Conservation (phyloP, 1,140 invertebrate species). For the Coelopa frigida region DNA sequence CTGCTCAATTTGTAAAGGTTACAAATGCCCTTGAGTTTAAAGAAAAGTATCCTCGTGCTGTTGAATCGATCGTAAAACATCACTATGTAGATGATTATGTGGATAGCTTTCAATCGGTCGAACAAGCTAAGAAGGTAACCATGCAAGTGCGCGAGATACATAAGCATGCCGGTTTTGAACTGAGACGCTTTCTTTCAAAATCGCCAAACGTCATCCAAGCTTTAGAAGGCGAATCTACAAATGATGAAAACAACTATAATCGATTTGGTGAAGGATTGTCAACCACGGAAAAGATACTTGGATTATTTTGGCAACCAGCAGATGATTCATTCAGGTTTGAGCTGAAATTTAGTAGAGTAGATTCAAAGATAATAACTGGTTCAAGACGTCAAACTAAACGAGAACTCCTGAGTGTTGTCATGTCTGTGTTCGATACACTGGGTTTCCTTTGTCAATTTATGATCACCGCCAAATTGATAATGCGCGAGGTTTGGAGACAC, state of each 20-base stretch:
- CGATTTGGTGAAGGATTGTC: neutral
- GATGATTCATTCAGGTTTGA: neutral
- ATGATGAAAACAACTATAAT: neutral
- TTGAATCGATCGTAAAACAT: slow-evolving; percentile 20
- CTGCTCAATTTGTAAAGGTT: slow-evolving; percentile 34
- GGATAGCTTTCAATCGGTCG: slow-evolving; percentile 21
- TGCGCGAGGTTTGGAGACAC: neutral
- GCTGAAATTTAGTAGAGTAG: neutral
- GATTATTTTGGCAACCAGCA: neutral
- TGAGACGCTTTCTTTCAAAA: neutral
- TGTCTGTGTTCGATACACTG: neutral
- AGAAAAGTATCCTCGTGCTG: slow-evolving; percentile 17
- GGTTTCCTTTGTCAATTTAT: neutral
- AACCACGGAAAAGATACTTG: neutral
- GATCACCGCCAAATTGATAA: neutral
- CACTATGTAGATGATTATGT: slow-evolving; percentile 44
- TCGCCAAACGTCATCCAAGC: neutral
- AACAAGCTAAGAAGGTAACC: slow-evolving; percentile 15
- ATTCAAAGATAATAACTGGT: neutral
- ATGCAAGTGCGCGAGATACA: neutral
- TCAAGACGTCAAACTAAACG: neutral
- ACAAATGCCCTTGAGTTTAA: slow-evolving; percentile 24
- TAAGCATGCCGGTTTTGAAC: neutral
- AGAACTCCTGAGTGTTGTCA: neutral
- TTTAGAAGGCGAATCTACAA: neutral